Base-by-base conservation (phyloP, 2,113 vertebrate species). In the Ochotona curzoniae region DNA sequence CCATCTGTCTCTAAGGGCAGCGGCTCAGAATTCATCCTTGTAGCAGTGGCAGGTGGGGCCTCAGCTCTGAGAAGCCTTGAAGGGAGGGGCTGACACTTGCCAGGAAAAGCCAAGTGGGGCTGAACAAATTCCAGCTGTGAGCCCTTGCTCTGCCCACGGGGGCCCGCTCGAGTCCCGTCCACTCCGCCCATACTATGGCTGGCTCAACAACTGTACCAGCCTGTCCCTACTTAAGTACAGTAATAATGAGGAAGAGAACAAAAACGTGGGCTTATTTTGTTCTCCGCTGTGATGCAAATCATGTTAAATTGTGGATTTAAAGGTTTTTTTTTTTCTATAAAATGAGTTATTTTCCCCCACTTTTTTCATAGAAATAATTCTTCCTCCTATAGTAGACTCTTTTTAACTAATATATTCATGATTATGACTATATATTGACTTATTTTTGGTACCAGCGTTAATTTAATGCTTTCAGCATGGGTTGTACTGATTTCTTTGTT, bases 261-360 rank as follows among this genome's bases (percentile, higher is more conserved):
- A 84, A 21, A 71, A 21, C 3, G 3, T 2, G n/a, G 63, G 1
- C 26, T 13, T n/a, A 2, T 73, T 67, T 85, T 70, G 47, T 79
- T 54, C 32, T 83, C 61, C 51, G 17, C 57, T 47, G 0, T 71
- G 78, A 21, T 51, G 82, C 71, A 61, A 78, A 66, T 20, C 30
- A 57, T 87, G 12, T 25, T 79, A 64, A 61, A 44, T 30, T 66
- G 30, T 67, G 60, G 79, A 70, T 83, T 82, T 82, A 60, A 92
- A 94, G 70, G 60, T 60, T 74, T 26, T 90, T 28, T 83, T 90
- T 35, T 75, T n/a, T n/a, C n/a, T n/a, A 75, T 26, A 75, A 12
- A 66, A 15, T 26, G 30, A 15, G 30, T 60, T 13, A 69, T 95
- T 93, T 73, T n/a, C n/a, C 4, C 71, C 51, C 79, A 51, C 32